A percentile compares a stretch with the other conserved stretches of the same genome.
Evolutionary conservation across 1,140 invertebrate species (phyloP).

Genomic region (Aphelenchoides avenae): DNA sequence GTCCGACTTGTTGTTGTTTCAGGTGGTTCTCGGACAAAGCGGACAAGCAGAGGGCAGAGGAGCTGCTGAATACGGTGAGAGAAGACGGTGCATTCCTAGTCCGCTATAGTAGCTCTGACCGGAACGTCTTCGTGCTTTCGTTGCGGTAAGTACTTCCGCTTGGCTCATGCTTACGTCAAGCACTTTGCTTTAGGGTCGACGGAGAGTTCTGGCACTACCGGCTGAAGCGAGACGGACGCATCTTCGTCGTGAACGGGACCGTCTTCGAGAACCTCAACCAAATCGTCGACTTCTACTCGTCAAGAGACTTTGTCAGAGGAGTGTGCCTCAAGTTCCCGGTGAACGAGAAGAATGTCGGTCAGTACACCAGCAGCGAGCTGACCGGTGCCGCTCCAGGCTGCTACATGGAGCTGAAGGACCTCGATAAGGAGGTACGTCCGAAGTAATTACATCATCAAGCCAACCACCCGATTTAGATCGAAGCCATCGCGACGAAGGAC

Average conservation of each 20-base stretch:
- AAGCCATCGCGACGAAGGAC: slow-evolving; percentile 43
- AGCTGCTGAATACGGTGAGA: slow-evolving; percentile 47
- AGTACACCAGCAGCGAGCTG: slow-evolving; percentile 26
- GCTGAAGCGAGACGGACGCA: slow-evolving; percentile 54
- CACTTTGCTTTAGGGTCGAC: slow-evolving; percentile 38
- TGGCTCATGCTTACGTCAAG: not conserved
- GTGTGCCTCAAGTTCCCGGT: slow-evolving; percentile 51
- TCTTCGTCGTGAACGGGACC: slow-evolving; percentile 57
- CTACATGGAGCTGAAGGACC: slow-evolving; percentile 55
- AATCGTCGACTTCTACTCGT: slow-evolving; percentile 54
- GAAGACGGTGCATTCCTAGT: slow-evolving; percentile 56
- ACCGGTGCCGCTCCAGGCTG: slow-evolving; percentile 33
- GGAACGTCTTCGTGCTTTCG: slow-evolving; percentile 56
- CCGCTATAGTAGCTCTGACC: slow-evolving; percentile 50
- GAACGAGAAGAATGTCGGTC: slow-evolving; percentile 50
- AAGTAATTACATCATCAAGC: not conserved
- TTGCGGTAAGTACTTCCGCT: slow-evolving; percentile 34
- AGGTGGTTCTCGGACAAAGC: slow-evolving; percentile 50
- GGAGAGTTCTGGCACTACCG: slow-evolving; percentile 56
- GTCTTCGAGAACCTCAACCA: slow-evolving; percentile 58
- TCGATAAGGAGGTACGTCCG: slow-evolving; percentile 46
- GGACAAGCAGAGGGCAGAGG: slow-evolving; percentile 51
- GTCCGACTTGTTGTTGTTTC: too few relatives aligned
- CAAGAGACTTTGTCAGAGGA: slow-evolving; percentile 51
- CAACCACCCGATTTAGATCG: slow-evolving; percentile 23